These are phyloP conservation scores for Caerostris extrusa DNA, from an alignment of 1,140 invertebrate genomes.

Conservation along the genomic window DNA sequence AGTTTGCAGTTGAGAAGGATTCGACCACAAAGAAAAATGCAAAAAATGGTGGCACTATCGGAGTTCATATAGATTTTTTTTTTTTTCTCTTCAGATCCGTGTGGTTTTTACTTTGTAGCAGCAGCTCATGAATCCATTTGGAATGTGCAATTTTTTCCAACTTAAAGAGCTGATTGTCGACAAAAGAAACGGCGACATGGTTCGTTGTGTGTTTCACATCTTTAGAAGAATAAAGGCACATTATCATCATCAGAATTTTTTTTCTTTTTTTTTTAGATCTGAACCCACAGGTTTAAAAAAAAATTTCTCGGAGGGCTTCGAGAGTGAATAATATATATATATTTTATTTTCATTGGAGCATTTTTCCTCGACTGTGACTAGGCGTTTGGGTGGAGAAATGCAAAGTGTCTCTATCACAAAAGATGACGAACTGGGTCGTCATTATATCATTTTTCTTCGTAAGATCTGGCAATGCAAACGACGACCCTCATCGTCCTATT, in stretches of 20 bases:
- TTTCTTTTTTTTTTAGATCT: background rate
- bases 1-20: slow-evolving; percentile 43
- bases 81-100: slow-evolving; percentile 5
- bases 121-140: background rate
- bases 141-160: slow-evolving; percentile 26
- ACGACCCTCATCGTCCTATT: background rate
- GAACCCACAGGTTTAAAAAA: background rate
- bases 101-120: slow-evolving; percentile 5
- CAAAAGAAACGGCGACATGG: background rate
- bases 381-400: slow-evolving; percentile 44
- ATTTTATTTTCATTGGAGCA: slow-evolving; percentile 9
- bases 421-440: background rate
- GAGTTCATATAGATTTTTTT: background rate
- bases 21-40: slow-evolving; percentile 27
- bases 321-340: background rate
- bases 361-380: slow-evolving; percentile 41
- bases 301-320: slow-evolving; percentile 19
- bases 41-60: background rate
- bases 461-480: slow-evolving; percentile 10
- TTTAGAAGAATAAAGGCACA: slow-evolving; percentile 25
- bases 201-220: slow-evolving; percentile 38
- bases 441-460: background rate
- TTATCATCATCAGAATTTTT: background rate
- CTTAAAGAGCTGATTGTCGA: slow-evolving; percentile 34
- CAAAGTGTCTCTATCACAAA: slow-evolving; percentile 32